Evolutionary conservation across 2,888 invertebrate genomes (phyloP).

Genomic region (Drosophila yooni): DNA sequence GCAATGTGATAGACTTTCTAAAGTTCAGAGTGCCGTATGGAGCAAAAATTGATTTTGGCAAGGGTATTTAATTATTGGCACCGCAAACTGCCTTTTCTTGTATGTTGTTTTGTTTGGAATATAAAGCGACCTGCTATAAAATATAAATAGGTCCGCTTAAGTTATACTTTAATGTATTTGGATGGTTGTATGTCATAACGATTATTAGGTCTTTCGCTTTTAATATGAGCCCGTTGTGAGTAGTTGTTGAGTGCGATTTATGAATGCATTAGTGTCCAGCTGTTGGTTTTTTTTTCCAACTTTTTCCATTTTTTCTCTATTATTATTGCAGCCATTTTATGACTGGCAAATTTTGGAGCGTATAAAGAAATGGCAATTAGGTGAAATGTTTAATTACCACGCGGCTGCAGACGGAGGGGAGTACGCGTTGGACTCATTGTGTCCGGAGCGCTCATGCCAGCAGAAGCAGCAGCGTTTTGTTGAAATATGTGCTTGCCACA

Average conservation of each 20-base stretch:
- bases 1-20: background rate
- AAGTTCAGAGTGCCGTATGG: background rate
- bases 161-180: conserved; percentile 55
- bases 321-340: conserved; percentile 47
- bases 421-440: conserved; percentile 33
- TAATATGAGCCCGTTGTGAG: conserved; percentile 14
- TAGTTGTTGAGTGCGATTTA: conserved; percentile 51
- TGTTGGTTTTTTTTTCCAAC: conserved; percentile 25
- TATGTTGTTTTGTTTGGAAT: background rate
- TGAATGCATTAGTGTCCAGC: conserved; percentile 67
- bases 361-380: conserved; percentile 69
- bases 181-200: conserved; percentile 12
- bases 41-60: background rate
- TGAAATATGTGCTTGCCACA: conserved; percentile 13
- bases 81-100: background rate
- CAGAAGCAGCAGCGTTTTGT: conserved; percentile 24
- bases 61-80: conserved; percentile 22
- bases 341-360: conserved; percentile 61
- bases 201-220: conserved; percentile 19
- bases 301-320: conserved; percentile 12
- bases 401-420: conserved; percentile 13
- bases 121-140: conserved; percentile 53
- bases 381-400: conserved; percentile 65
- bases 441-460: conserved; percentile 25
- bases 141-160: conserved; percentile 53